phyloP scores from a whole-genome alignment of 2,888 invertebrate species.

The Oeneis ivallda region DNA sequence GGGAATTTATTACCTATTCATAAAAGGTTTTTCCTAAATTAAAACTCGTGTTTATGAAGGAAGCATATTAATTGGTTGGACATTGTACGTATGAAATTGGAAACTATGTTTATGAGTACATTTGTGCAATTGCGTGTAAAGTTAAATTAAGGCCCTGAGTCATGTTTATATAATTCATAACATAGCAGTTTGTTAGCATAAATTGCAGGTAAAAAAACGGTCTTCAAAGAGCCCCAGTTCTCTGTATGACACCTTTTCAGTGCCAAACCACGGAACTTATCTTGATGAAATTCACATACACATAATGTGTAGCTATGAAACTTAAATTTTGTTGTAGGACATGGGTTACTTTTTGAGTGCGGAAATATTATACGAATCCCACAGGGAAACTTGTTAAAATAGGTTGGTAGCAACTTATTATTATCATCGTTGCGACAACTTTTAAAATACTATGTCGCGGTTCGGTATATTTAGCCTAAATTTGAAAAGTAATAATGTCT shows the following conservation, averaged over 20 bases:
- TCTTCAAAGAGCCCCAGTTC: not conserved
- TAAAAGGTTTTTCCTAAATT: not conserved
- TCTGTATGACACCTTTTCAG: not conserved
- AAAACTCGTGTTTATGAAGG: not conserved
- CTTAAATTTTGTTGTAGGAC: no score
- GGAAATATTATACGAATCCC: no score
- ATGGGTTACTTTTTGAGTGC: no score
- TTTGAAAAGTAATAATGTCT: slow-evolving; percentile 46
- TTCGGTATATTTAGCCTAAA: not conserved
- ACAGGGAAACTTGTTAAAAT: no score
- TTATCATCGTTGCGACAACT: not conserved
- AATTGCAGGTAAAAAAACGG: not conserved
- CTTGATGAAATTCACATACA: not conserved
- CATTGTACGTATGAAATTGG: slow-evolving; percentile 9
- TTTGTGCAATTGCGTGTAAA: slow-evolving; percentile 34
- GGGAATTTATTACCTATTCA: not conserved
- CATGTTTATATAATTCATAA: slow-evolving; percentile 42
- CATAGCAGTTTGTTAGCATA: slow-evolving; percentile 26
- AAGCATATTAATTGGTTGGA: not conserved
- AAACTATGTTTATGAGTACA: slow-evolving; percentile 14
- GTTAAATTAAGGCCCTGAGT: slow-evolving; percentile 57
- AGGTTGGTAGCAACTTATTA: not conserved
- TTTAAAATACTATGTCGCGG: not conserved
- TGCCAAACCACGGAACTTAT: not conserved
- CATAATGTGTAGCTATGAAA: no score